Evolutionary conservation across 1,140 invertebrate species (phyloP).

Genomic region (Diachasma alloeum): DNA sequence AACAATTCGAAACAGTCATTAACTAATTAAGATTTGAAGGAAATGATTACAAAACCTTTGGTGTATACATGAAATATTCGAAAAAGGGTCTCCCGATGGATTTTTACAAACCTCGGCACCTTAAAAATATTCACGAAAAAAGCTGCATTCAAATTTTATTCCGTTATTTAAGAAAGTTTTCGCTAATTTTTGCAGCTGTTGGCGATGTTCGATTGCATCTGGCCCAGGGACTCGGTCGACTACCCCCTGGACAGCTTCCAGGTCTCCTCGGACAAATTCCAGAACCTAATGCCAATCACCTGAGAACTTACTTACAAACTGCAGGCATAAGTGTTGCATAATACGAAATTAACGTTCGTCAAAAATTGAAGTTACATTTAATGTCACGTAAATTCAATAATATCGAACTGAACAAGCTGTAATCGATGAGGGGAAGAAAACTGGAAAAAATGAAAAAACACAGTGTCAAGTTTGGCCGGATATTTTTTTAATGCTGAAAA

Average conservation of each 20-base stretch:
- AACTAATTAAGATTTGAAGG: too few species aligned
- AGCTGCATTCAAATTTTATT: too few species aligned
- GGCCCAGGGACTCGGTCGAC: slow-evolving; percentile 73
- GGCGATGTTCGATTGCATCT: slow-evolving; percentile 76
- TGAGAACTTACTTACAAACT: slow-evolving; percentile 58
- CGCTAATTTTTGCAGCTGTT: slow-evolving; percentile 68
- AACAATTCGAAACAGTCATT: too few species aligned
- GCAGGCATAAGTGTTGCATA: slow-evolving; percentile 59
- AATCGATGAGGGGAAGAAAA: slow-evolving; percentile 26
- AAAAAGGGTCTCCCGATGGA: too few species aligned
- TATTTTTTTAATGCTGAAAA: slow-evolving; percentile 4
- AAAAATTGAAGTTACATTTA: slow-evolving; percentile 50
- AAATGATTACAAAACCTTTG: too few species aligned
- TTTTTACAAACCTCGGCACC: too few species aligned
- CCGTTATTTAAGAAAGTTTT: too few species aligned
- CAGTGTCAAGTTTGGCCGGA: not conserved
- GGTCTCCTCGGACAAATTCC: slow-evolving; percentile 68
- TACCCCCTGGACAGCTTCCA: slow-evolving; percentile 69
- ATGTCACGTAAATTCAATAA: slow-evolving; percentile 53
- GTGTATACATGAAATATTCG: too few species aligned
- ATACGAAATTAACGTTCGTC: slow-evolving; percentile 49
- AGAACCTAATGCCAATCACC: slow-evolving; percentile 54
- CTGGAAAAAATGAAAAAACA: not conserved
- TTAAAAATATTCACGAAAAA: too few species aligned
- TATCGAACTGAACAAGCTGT: slow-evolving; percentile 52